phyloP scores from a whole-genome alignment of 2,797 vertebrate species.

The Todus mexicanus region DNA sequence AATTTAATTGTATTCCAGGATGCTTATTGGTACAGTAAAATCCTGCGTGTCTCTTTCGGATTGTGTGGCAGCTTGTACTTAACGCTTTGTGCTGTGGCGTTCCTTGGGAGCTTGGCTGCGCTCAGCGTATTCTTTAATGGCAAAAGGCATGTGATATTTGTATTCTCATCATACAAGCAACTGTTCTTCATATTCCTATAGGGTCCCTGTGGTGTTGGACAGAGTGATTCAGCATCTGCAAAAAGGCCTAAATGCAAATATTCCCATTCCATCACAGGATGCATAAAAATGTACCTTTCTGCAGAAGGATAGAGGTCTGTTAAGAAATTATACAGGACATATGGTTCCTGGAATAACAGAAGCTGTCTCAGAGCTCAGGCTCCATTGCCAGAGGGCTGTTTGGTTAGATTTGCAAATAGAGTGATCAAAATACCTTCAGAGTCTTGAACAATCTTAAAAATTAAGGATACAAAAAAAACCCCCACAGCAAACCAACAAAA shows the following conservation, averaged over 20 bases:
- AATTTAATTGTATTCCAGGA: not conserved
- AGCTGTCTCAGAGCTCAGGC: not conserved
- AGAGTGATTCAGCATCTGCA: not conserved
- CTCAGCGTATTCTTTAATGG: not conserved
- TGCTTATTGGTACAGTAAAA: not conserved
- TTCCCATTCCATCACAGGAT: not conserved
- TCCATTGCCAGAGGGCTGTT: not conserved
- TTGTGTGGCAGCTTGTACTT: not conserved
- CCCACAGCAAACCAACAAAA: not conserved
- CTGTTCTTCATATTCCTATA: not conserved
- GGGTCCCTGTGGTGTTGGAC: not conserved
- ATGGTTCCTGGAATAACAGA: not conserved
- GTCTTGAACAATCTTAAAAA: not conserved
- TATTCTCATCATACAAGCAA: not conserved
- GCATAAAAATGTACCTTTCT: not conserved
- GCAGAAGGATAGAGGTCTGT: not conserved
- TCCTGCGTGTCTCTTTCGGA: not conserved
- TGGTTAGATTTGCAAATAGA: not conserved
- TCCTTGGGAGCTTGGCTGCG: not conserved
- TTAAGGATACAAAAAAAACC: not conserved
- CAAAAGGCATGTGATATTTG: accelerated
- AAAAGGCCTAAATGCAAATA: not conserved
- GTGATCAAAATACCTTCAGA: not conserved
- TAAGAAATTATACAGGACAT: not conserved
- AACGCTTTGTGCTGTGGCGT: not conserved